A percentile compares a stretch with the other conserved stretches of the same genome.
Evolutionary conservation across 2,888 invertebrate species (phyloP).

Genomic region (Plemyria rubiginata): DNA sequence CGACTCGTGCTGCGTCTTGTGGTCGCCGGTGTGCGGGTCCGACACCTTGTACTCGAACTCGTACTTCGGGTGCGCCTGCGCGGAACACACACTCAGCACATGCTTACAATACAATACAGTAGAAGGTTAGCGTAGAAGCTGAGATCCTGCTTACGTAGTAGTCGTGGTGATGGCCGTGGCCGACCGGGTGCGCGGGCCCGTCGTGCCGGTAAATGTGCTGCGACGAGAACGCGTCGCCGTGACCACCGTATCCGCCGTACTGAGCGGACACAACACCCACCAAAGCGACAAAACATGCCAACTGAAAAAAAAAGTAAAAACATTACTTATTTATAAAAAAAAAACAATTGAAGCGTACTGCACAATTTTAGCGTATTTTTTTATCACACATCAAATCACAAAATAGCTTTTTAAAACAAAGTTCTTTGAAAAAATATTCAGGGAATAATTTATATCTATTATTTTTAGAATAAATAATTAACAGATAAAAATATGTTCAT

Average conservation of each 20-base stretch:
- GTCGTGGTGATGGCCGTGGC: slow-evolving; percentile 40
- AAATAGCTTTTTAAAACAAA: no score
- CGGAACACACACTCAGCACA: slow-evolving; percentile 11
- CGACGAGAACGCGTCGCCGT: slow-evolving; percentile 55
- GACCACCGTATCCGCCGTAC: slow-evolving; percentile 47
- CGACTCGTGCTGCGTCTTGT: slow-evolving; percentile 73
- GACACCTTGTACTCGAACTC: slow-evolving; percentile 74
- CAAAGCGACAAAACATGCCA: slow-evolving; percentile 31
- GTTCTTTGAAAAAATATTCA: no score
- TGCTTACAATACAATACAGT: not conserved
- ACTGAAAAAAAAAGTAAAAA: slow-evolving; percentile 23
- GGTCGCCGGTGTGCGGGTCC: slow-evolving; percentile 77
- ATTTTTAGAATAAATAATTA: no score
- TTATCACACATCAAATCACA: no score
- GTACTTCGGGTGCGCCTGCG: slow-evolving; percentile 56
- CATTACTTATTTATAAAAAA: not conserved
- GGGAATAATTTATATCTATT: no score
- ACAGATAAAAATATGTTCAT: not conserved
- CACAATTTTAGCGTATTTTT: no score
- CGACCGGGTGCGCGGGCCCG: slow-evolving; percentile 37
- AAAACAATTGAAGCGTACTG: not conserved
- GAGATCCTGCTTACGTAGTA: slow-evolving; percentile 37
- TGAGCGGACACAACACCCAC: slow-evolving; percentile 35
- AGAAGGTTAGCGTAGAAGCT: not conserved
- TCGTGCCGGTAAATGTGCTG: slow-evolving; percentile 44